A percentile compares a stretch with the other conserved stretches of the same genome.
Evolutionary conservation across 64 coral and sea anemone species (phyloP).

Genomic region (Stichodactyla helianthus): DNA sequence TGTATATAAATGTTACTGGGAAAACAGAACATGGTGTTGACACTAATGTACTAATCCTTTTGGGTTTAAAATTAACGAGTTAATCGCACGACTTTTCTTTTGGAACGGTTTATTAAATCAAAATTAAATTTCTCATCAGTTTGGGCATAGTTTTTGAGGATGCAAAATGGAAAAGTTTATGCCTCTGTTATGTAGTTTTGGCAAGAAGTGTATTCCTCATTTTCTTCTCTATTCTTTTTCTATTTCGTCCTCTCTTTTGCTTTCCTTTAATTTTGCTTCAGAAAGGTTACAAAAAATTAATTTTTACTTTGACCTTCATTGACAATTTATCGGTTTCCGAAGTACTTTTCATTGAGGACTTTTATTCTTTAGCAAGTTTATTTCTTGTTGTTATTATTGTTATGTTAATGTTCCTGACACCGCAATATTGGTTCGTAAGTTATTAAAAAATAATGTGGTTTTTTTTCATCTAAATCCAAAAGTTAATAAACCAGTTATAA

Average conservation of each 20-base stretch:
- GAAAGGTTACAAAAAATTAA: background rate
- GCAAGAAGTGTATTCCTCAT: no score
- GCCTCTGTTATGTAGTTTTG: no score
- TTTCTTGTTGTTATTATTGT: background rate
- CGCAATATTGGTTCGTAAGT: background rate
- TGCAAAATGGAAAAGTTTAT: no score
- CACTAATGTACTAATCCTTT: no score
- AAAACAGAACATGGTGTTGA: no score
- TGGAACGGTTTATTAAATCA: no score
- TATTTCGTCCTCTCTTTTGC: background rate
- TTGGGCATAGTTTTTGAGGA: no score
- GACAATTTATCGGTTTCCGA: background rate
- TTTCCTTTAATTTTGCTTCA: background rate
- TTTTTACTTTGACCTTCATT: background rate
- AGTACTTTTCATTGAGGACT: background rate
- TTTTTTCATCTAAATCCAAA: background rate
- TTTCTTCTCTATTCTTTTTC: background rate
- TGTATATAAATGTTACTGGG: no score
- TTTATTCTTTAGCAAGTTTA: background rate
- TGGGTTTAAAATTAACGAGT: no score
- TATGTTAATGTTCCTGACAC: background rate
- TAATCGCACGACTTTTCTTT: no score
- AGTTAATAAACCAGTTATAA: background rate
- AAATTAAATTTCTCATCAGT: no score
- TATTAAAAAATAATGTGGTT: constrained; percentile 3